phyloP scores from a whole-genome alignment of 2,113 vertebrate genomes.

The Hippopotamus amphibius region DNA sequence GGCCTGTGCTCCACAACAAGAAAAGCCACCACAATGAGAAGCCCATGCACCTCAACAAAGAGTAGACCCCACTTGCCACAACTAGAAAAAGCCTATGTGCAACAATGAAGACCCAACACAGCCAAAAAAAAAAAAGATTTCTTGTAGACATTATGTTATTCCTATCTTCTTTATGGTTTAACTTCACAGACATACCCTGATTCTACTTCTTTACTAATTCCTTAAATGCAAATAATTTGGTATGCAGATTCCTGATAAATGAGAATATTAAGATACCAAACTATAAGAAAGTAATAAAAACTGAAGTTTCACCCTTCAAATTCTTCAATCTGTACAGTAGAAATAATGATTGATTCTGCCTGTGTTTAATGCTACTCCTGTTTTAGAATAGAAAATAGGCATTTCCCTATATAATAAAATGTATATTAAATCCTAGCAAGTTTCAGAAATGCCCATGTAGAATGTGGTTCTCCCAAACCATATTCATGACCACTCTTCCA shows the following conservation, averaged over 20 bases:
- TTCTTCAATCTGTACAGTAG: neutral
- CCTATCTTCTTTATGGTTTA: neutral
- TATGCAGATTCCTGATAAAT: neutral
- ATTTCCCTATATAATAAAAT: neutral
- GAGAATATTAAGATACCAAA: neutral
- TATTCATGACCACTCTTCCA: neutral
- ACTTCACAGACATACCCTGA: neutral
- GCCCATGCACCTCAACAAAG: too few relatives aligned
- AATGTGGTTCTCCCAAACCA: neutral
- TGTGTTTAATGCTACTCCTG: neutral
- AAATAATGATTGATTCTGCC: neutral
- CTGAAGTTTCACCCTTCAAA: neutral
- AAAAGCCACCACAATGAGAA: too few relatives aligned
- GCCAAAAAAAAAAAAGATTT: too few relatives aligned
- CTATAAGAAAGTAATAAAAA: neutral
- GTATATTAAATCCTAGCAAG: neutral
- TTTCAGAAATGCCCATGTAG: neutral
- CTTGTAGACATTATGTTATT: neutral
- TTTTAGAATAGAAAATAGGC: neutral
- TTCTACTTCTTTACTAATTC: neutral
- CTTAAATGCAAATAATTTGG: neutral
- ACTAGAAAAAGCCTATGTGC: too few relatives aligned
- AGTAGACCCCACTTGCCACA: too few relatives aligned
- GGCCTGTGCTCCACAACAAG: too few relatives aligned
- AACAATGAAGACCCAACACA: too few relatives aligned